These are phyloP conservation scores for Phalacrocorax aristotelis DNA, from an alignment of 2,113 vertebrate species.

Conservation along the genomic window DNA sequence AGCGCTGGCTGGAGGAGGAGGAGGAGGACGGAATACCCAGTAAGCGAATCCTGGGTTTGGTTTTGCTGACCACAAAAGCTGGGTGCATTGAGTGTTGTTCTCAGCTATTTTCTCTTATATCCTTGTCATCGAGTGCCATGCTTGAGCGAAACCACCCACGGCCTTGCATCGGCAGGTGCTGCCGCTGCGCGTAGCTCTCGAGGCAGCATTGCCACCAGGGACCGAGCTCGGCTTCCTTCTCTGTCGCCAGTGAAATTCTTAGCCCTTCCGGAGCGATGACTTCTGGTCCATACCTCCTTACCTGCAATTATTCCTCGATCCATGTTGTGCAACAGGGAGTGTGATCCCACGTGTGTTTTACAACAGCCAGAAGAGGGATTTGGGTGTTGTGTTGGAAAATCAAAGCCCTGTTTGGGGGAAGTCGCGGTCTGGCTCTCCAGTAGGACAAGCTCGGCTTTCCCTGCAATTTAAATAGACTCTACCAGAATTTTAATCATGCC, in stretches of 20 bases:
- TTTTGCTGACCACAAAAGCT: background rate
- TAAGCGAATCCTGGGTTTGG: background rate
- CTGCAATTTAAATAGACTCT: constrained; percentile 35
- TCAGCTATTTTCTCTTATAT: background rate
- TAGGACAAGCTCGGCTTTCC: constrained; percentile 49
- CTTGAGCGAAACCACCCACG: background rate
- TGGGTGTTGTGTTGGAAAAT: background rate
- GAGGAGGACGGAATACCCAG: background rate
- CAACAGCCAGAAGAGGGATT: background rate
- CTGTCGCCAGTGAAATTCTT: background rate
- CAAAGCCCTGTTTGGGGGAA: constrained; percentile 14
- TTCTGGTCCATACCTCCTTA: background rate
- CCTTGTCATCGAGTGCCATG: rapidly evolving
- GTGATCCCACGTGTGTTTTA: background rate
- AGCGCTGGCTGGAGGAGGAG: background rate
- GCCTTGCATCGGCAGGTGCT: background rate
- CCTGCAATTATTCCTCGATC: background rate
- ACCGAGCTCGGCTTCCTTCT: background rate
- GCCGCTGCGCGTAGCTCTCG: background rate
- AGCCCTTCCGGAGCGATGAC: background rate
- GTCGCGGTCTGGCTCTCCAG: constrained; percentile 46
- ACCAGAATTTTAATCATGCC: background rate
- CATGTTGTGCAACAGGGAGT: background rate
- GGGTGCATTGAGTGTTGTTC: background rate
- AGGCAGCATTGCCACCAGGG: background rate